Base-by-base conservation (phyloP, 2,888 invertebrate genomes). In the Cryptops parisi region DNA sequence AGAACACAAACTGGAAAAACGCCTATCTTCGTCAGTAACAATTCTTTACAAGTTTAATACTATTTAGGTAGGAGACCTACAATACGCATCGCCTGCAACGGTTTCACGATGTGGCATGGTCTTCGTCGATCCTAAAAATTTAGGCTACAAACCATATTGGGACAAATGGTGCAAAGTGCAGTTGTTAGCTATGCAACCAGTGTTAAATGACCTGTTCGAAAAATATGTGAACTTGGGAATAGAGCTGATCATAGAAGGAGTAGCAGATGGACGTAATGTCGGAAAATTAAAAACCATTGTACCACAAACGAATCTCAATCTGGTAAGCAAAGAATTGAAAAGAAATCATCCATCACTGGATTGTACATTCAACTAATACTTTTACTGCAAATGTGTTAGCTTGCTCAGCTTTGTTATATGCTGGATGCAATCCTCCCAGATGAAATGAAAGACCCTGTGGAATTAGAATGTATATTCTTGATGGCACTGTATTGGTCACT, bases 21-120 rank as follows among this genome's bases (percentile, higher is more conserved):
- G n/a, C n/a, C n/a, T n/a, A n/a, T n/a, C n/a, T n/a, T n/a, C n/a
- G n/a, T n/a, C n/a, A n/a, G n/a, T n/a, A n/a, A n/a, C n/a, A n/a
- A n/a, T n/a, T n/a, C n/a, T n/a, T n/a, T n/a, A n/a, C n/a, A n/a
- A n/a, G n/a, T n/a, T n/a, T n/a, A n/a, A n/a, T 55, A n/a, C n/a
- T n/a, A n/a, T 58, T 9, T 58, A 79, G 79, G 86, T 91, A 24
- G 89, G 85, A 1, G 84, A 90, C 69, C 72, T 93, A 57, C 81
- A 82, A 67, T 89, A 82, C 63, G 91, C 91, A 0, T 91, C 91
- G 0, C 93, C 93, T 0, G 90, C 91, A 0, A 91, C 89, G 0
- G 87, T 93, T 2, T 90, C 90, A 0, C 75, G 91, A 52, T 89
- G 89, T 6, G 91, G 90, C 27, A 90, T 93, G 89, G 89, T 93